Percentiles rank a stretch among this genome's conserved stretches.
phyloP scores from a whole-genome alignment of 2,113 vertebrate genomes.

The Anarhynchus alexandrinus region DNA sequence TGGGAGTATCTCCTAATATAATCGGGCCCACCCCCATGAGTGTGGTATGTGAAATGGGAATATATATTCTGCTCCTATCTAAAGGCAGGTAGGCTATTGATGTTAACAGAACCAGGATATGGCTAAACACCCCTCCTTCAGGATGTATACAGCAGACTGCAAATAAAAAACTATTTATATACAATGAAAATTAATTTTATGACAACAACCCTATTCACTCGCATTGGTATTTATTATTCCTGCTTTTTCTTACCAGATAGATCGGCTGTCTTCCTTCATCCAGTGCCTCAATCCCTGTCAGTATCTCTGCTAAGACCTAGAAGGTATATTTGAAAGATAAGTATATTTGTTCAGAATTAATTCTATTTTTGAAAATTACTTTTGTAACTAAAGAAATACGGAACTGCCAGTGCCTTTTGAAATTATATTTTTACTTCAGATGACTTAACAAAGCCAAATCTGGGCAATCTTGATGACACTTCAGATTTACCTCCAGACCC shows the following conservation, averaged over 20 bases:
- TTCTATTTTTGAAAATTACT: background rate
- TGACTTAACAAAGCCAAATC: background rate
- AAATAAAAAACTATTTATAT: background rate
- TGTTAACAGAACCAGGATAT: background rate
- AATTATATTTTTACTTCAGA: background rate
- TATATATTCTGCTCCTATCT: background rate
- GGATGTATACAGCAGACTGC: background rate
- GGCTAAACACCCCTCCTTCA: background rate
- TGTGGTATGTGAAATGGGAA: background rate
- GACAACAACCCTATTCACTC: background rate
- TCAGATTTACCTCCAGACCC: background rate
- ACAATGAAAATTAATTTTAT: background rate
- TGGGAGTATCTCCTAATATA: background rate
- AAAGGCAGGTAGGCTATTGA: background rate
- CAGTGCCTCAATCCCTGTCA: slow-evolving; percentile 73
- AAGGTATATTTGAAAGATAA: background rate
- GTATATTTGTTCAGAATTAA: background rate
- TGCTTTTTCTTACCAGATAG: slow-evolving; percentile 72
- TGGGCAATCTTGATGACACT: background rate
- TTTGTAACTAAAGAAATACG: background rate
- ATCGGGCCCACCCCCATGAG: background rate
- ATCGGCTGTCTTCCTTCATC: slow-evolving; percentile 66
- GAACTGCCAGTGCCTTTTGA: background rate
- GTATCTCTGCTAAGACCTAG: slow-evolving; percentile 76
- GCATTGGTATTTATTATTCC: background rate